Conservation (phyloP, 2,113 vertebrate genomes). For the Etheostoma spectabile region DNA sequence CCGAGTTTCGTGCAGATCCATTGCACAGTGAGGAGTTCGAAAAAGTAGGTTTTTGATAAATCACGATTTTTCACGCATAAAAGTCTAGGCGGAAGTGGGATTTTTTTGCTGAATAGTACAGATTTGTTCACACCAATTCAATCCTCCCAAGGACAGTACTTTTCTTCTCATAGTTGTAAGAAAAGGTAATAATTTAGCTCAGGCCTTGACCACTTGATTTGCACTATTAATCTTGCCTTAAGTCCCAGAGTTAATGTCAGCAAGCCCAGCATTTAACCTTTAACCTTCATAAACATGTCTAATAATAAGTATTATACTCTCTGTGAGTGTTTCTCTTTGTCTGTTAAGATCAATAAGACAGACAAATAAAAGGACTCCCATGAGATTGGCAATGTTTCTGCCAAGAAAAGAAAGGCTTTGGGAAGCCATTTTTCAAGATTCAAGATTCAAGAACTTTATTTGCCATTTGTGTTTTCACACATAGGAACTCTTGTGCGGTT, state of each 20-base stretch:
- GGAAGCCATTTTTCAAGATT: too few species aligned
- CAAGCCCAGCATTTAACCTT: conserved; percentile 30
- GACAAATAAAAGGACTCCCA: conserved; percentile 21
- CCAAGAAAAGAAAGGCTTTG: conserved; percentile 2
- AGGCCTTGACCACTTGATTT: conserved; percentile 16
- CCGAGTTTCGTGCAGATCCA: too few species aligned
- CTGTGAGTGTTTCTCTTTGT: conserved; percentile 21
- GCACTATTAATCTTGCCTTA: not conserved
- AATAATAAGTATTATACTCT: not conserved
- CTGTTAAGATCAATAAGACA: conserved; percentile 42
- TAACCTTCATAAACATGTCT: conserved; percentile 27
- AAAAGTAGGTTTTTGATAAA: too few species aligned
- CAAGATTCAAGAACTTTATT: too few species aligned
- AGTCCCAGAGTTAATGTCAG: not conserved
- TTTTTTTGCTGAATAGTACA: not conserved
- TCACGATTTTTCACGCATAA: too few species aligned
- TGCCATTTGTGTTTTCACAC: too few species aligned
- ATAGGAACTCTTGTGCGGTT: too few species aligned
- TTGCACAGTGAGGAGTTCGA: too few species aligned
- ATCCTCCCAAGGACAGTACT: conserved; percentile 12
- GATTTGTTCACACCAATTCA: conserved; percentile 14
- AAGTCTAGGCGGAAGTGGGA: too few species aligned
- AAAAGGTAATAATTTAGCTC: conserved; percentile 25
- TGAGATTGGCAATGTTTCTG: conserved; percentile 10
- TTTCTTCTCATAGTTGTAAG: conserved; percentile 11